Evolutionary conservation across 2,888 invertebrate genomes (phyloP), one percentile per base, ranked within the genome.

Genomic region (Antheraea yamamai): DNA sequence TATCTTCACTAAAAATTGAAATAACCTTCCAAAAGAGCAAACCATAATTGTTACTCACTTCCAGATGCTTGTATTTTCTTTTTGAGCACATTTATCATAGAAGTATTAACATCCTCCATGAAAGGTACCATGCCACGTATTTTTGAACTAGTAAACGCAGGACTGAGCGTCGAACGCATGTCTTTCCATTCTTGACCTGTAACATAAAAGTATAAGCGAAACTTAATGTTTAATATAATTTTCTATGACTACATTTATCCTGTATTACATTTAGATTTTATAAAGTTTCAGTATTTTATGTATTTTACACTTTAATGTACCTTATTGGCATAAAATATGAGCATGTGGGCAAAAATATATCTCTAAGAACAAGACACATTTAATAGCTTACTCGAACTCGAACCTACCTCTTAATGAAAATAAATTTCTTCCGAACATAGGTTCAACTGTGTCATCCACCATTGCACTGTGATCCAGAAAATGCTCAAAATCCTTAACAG

Each of bases 141-240:
- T 82, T 95, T 95, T 30, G 92, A 92, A 66, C 95, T 91, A 8
- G 95, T 95, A 77, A 95, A 95, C 0, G 92, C 91, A 1, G 95
- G 95, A 79, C 93, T 95, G 39, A 92, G 77, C 0, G 89, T 88
- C 0, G 91, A 86, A 4, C 91, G 82, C 91, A 92, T 92, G 35
- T 88, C 88, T 72, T 88, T 89, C 91, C 91, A 92, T 81, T 90
- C 90, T 58, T 89, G 83, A 18, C 90, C 91, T 91, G 73, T 16
- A 30, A 76, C 52, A 70, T 10, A 58, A n/a, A 64, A 51, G 26
- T 26, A 20, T 23, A 35, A 47, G 0, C 14, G 20, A 47, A 39
- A 68, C 7, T 58, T n/a, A 58, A 23, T n/a, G 58, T 0, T n/a
- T 23, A 20, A n/a, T n/a, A n/a, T 6, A n/a, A 20, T n/a, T 58